phyloP scores from a whole-genome alignment of 2,113 vertebrate genomes.

The Hippotragus niger region DNA sequence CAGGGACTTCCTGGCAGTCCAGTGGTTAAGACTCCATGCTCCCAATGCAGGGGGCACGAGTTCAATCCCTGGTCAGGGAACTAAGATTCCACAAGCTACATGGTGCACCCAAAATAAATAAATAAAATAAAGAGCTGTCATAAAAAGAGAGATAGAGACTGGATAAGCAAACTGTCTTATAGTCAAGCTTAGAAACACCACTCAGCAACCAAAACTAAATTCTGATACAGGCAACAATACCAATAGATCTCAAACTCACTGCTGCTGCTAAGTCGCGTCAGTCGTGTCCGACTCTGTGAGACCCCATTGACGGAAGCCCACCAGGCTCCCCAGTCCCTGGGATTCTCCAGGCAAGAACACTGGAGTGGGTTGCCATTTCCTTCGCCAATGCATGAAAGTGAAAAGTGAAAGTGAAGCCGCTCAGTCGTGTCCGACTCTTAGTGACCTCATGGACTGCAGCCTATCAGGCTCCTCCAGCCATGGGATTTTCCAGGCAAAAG shows the following conservation, averaged over 20 bases:
- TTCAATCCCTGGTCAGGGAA: neutral
- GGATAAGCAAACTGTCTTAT: neutral
- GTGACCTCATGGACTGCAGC: too few species aligned
- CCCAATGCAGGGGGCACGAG: neutral
- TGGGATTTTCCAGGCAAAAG: too few species aligned
- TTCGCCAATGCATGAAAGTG: too few species aligned
- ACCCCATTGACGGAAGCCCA: accelerated
- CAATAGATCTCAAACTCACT: neutral
- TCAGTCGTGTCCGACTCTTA: too few species aligned
- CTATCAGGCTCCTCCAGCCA: too few species aligned
- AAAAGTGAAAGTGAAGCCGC: too few species aligned
- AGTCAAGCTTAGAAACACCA: neutral
- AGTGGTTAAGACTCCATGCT: neutral
- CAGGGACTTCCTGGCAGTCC: neutral
- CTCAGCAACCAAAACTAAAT: neutral
- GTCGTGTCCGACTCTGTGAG: accelerated
- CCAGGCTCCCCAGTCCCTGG: too few species aligned
- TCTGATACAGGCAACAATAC: accelerated
- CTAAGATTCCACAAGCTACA: neutral
- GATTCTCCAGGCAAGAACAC: too few species aligned
- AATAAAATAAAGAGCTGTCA: neutral
- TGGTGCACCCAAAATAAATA: neutral
- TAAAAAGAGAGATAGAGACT: neutral
- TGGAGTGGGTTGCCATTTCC: too few species aligned
- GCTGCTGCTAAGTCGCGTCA: too few species aligned